These are phyloP conservation scores for Oenanthe oenanthe DNA, from an alignment of 2,113 vertebrate genomes.

Conservation along the genomic window DNA sequence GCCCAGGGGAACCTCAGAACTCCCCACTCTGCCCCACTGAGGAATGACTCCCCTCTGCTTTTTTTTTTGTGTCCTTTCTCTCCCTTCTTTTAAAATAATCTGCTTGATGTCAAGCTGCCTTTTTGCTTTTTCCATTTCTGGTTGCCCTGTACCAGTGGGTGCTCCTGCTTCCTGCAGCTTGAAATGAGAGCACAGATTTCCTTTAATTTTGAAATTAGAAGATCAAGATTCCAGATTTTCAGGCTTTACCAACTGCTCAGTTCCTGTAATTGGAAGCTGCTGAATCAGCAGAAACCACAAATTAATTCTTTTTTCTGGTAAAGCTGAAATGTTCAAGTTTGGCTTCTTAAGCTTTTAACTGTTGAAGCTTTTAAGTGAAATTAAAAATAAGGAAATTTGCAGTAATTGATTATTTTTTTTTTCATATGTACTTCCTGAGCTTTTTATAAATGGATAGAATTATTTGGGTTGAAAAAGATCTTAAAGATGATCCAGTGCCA, in stretches of 20 bases:
- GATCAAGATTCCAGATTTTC: not conserved
- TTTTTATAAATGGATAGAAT: not conserved
- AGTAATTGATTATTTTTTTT: not conserved
- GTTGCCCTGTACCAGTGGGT: no score
- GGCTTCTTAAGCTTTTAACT: not conserved
- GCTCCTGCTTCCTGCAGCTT: not conserved
- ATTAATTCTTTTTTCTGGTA: fast-evolving
- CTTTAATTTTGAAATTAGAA: not conserved
- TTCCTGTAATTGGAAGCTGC: not conserved
- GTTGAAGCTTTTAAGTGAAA: not conserved
- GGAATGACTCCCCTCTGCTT: not conserved
- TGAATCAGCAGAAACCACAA: not conserved
- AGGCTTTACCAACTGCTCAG: fast-evolving
- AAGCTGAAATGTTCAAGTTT: not conserved
- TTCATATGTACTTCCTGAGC: not conserved
- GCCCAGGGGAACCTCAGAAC: not conserved
- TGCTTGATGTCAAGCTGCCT: fast-evolving
- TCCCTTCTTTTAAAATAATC: not conserved
- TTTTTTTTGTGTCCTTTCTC: not conserved
- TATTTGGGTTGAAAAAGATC: not conserved
- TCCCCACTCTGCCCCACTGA: not conserved
- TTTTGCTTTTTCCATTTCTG: not conserved
- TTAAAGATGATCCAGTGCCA: not conserved
- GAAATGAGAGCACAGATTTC: not conserved
- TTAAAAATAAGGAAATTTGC: not conserved